Evolutionary conservation across 2,797 vertebrate genomes (phyloP), one percentile per base, ranked within the genome.

Genomic region (Gymnocypris eckloni): DNA sequence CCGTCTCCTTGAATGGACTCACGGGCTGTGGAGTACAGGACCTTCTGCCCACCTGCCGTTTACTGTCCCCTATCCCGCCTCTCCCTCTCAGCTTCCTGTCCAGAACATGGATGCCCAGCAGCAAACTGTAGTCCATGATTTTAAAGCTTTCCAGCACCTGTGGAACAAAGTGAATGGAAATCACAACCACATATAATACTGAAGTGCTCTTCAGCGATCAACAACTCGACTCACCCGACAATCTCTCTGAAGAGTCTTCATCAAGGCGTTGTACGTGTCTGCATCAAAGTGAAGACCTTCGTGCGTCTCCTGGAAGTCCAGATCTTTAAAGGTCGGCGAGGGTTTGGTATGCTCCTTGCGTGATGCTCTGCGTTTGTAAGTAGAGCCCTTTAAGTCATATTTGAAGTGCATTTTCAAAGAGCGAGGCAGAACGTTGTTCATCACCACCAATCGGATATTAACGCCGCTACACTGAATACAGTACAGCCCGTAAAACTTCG

Each of bases 401-500:
- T 96, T 99, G 92, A 96, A 97, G 94, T 99, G 96, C 98, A 99
- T 99, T 90, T 93, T 96, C 86, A 99, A 93, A 79, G 95, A 95
- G 13, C 97, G 93, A 0, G 98, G 98, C 87, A 99, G 91, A 88
- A 99, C 95, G 4, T 99, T 99, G 95, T 99, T 99, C 98, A 99
- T 99, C 61, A 99, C 97, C 90, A 99, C 96, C 86, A 98, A 93
- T 12, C 98, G 95, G 90, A 98, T 94, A 79, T 96, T 99, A 88
- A 95, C 92, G 5, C 98, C 96, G 7, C 96, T 93, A 0, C 96
- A 97, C 73, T 98, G 97, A 95, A 99, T 96, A 20, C 97, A 99
- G 89, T 99, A 99, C 0, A 99, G 96, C 41, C 98, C 98, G n/a
- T 99, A 99, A 92, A 99, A 99, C 92, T 99, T 99, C 3, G 98